phyloP scores from a whole-genome alignment of 2,113 vertebrate genomes.

The Prunella fulvescens region DNA sequence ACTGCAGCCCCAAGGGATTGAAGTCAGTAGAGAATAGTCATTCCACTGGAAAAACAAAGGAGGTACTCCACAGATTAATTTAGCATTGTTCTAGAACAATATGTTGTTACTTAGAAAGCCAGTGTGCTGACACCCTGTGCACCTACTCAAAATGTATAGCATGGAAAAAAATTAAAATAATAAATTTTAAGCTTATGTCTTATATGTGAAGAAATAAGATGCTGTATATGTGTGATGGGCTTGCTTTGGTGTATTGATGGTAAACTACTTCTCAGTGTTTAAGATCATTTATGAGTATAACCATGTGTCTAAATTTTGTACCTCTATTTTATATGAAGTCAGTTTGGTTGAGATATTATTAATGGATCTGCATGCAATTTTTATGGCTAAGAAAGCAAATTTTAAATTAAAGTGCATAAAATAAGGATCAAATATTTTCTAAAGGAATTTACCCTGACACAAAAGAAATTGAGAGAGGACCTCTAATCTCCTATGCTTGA shows the following conservation, averaged over 20 bases:
- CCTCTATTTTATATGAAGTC: neutral
- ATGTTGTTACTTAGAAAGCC: neutral
- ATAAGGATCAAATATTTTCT: neutral
- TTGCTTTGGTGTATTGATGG: neutral
- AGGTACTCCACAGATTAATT: neutral
- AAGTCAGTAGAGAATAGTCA: neutral
- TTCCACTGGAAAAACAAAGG: neutral
- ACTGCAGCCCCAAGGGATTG: neutral
- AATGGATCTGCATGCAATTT: neutral
- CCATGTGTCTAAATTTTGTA: neutral
- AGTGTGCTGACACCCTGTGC: neutral
- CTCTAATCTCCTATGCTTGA: neutral
- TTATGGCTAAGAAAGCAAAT: neutral
- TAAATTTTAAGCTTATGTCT: neutral
- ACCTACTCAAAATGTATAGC: neutral
- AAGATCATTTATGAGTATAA: neutral
- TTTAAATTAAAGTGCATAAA: neutral
- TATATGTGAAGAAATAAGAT: neutral
- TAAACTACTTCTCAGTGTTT: neutral
- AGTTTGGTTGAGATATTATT: neutral
- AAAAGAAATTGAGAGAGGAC: neutral
- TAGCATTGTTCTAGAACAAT: neutral
- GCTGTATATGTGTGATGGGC: neutral
- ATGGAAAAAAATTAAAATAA: neutral
- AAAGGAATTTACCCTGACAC: neutral